Evolutionary conservation across 2,888 invertebrate genomes (phyloP).

Genomic region (Tetropium fuscum): DNA sequence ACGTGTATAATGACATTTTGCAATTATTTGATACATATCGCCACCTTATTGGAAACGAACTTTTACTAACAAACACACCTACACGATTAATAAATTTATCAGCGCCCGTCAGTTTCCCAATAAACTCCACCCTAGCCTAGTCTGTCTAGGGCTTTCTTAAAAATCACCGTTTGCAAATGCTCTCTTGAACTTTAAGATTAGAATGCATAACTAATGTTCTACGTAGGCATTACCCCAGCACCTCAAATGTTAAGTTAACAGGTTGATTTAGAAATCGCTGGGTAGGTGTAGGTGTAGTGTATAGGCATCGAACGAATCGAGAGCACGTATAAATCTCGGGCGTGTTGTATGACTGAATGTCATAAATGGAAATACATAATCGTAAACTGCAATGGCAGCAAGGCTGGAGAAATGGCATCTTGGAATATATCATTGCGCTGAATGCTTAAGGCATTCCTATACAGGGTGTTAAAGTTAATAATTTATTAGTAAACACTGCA

Average conservation of each 20-base stretch:
- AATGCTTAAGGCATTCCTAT: no score
- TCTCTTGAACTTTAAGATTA: conserved; percentile 8
- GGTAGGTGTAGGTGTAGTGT: neutral
- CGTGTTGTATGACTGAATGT: neutral
- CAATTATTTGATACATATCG: no score
- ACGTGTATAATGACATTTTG: no score
- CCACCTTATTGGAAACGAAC: no score
- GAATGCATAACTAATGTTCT: neutral
- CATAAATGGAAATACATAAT: conserved; percentile 1
- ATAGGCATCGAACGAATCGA: conserved; percentile 1
- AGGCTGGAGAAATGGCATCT: conserved; percentile 12
- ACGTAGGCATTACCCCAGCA: neutral
- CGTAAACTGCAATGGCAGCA: neutral
- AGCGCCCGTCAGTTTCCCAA: no score
- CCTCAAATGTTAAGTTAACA: conserved; percentile 17
- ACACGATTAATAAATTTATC: no score
- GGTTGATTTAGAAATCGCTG: conserved; percentile 2
- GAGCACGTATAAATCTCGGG: conserved; percentile 4
- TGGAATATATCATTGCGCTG: conserved; percentile 9
- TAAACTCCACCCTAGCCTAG: neutral
- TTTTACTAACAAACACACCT: no score
- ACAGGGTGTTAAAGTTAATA: neutral
- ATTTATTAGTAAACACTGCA: neutral
- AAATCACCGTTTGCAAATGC: conserved; percentile 6
- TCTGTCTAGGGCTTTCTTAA: neutral